Conservation (phyloP, 2,797 vertebrate genomes). For the Emydoidea blandingii region DNA sequence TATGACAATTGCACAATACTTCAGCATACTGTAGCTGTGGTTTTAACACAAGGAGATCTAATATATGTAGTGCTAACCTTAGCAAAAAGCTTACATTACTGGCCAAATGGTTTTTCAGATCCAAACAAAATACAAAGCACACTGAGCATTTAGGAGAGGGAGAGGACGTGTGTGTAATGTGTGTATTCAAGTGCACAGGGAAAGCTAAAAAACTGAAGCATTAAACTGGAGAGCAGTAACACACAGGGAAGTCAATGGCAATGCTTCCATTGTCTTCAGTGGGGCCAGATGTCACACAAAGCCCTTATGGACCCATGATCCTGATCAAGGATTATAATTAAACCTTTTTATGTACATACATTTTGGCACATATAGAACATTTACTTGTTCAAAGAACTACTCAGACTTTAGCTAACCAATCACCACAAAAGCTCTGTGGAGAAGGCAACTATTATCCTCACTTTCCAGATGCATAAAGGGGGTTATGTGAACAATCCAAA, state of each 20-base stretch:
- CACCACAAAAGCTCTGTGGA: neutral
- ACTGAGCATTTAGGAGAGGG: neutral
- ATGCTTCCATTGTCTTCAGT: neutral
- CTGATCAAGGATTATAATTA: neutral
- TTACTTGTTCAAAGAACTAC: neutral
- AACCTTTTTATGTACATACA: neutral
- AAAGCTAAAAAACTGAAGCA: neutral
- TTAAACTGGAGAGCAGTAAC: neutral
- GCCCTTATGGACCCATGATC: neutral
- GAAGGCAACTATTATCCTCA: neutral
- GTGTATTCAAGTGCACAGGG: neutral
- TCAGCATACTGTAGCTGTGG: constrained; percentile 33
- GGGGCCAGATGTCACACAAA: neutral
- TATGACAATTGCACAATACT: constrained; percentile 73
- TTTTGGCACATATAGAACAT: neutral
- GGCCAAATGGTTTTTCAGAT: neutral
- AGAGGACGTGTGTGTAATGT: neutral
- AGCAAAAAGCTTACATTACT: constrained; percentile 45
- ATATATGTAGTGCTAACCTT: constrained; percentile 39
- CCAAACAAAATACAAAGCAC: neutral
- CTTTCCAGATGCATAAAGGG: neutral
- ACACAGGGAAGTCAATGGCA: neutral
- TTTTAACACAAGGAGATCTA: constrained; percentile 51
- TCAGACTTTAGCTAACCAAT: neutral
- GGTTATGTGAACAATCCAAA: neutral